A percentile compares a stretch with the other conserved stretches of the same genome.
Conservation (phyloP, 1,140 invertebrate genomes). For the Papilio polytes region DNA sequence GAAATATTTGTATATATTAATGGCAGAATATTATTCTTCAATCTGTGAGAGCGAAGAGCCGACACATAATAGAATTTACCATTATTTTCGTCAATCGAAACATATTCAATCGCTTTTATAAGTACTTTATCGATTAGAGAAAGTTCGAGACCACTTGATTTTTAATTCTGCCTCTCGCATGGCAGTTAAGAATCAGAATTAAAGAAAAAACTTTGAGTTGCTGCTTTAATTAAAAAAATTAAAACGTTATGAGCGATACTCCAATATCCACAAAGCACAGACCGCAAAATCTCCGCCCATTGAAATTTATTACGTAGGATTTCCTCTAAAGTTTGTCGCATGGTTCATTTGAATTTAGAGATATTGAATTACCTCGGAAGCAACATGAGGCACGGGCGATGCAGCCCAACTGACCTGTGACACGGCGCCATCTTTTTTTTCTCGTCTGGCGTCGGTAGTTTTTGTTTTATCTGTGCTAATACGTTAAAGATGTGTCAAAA, state of each 20-base stretch:
- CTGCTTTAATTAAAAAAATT: background rate
- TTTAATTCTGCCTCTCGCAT: no score
- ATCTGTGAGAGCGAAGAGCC: no score
- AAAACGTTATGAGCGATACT: background rate
- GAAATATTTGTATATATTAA: no score
- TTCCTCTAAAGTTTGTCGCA: constrained; percentile 43
- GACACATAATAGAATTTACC: no score
- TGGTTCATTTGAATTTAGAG: constrained; percentile 63
- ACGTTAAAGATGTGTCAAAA: constrained; percentile 22
- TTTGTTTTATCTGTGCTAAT: constrained; percentile 24
- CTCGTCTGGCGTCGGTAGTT: constrained; percentile 48
- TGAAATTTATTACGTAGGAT: constrained; percentile 47
- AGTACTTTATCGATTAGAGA: no score
- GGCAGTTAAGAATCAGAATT: no score
- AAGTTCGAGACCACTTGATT: no score
- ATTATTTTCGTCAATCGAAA: no score
- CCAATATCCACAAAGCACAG: no score
- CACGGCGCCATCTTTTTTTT: constrained; percentile 70
- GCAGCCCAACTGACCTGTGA: constrained; percentile 66
- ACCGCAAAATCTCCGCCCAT: constrained; percentile 23
- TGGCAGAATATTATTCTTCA: no score
- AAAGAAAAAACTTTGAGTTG: no score
- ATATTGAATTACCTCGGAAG: constrained; percentile 57
- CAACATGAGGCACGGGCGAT: constrained; percentile 48
- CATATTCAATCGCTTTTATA: no score